A percentile compares a stretch with the other conserved stretches of the same genome.
Conservation (phyloP, 2,797 vertebrate genomes). For the Gallinago stenura region DNA sequence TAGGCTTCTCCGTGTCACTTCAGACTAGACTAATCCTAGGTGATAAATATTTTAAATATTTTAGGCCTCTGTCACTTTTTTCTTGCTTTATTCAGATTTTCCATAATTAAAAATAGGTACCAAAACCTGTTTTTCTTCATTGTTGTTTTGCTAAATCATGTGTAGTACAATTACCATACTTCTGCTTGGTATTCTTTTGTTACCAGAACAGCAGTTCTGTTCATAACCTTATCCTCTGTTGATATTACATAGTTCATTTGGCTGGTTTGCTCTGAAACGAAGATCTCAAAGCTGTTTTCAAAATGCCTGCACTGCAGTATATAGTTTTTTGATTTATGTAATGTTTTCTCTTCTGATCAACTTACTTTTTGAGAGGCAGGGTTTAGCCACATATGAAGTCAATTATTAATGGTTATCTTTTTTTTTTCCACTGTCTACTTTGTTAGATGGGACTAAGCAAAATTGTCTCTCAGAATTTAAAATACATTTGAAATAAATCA, state of each 20-base stretch:
- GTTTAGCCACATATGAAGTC: background rate
- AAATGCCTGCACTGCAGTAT: background rate
- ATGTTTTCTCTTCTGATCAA: background rate
- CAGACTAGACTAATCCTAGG: background rate
- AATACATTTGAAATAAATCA: background rate
- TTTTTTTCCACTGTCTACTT: background rate
- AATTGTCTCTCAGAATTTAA: background rate
- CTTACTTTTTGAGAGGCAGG: background rate
- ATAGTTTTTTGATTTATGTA: background rate
- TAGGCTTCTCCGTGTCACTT: background rate
- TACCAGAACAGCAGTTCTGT: background rate
- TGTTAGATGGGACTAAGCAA: background rate
- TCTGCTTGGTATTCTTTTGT: background rate
- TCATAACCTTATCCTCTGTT: background rate
- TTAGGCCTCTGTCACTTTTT: background rate
- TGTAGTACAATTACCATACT: background rate
- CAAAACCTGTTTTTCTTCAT: background rate
- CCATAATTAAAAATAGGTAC: background rate
- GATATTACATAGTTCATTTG: background rate
- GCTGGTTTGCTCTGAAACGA: background rate
- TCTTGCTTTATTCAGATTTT: background rate
- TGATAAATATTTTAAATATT: background rate
- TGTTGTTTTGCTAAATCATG: background rate
- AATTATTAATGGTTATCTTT: background rate
- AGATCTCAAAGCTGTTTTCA: background rate